These are phyloP conservation scores for Notarius lentiginosus DNA, from an alignment of 2,113 vertebrate genomes.

Conservation along the genomic window DNA sequence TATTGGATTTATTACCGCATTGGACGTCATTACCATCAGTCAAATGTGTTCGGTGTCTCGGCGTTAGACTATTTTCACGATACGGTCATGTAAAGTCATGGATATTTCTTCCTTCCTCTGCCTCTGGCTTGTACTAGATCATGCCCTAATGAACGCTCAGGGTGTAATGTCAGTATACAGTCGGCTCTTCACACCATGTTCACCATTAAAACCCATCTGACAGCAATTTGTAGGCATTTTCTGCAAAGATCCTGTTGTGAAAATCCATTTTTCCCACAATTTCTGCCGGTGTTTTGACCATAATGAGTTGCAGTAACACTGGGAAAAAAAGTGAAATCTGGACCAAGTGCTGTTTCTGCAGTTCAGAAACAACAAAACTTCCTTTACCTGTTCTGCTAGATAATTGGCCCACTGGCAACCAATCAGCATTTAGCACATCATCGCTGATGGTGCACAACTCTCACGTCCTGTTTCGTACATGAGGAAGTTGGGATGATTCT, in stretches of 20 bases:
- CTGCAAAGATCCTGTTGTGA: not conserved
- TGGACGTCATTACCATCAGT: constrained; percentile 24
- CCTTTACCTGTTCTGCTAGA: no score
- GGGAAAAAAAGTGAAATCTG: not conserved
- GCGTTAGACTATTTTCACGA: not conserved
- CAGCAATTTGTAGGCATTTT: constrained; percentile 23
- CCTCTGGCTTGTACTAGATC: not conserved
- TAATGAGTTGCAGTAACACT: not conserved
- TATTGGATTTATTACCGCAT: constrained; percentile 25
- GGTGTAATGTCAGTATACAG: not conserved
- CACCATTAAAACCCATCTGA: constrained; percentile 1
- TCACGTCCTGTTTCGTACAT: not conserved
- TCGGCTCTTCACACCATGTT: not conserved
- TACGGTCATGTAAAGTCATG: not conserved
- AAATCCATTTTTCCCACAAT: not conserved
- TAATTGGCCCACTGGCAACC: not conserved
- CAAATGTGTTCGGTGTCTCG: not conserved
- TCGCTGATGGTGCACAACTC: not conserved
- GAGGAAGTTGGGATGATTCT: not conserved
- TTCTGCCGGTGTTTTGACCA: not conserved
- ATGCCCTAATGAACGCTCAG: not conserved
- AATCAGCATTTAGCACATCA: not conserved
- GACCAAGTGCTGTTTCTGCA: not conserved
- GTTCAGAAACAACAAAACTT: not conserved
- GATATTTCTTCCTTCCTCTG: not conserved